Percentiles rank a stretch among this genome's conserved stretches.
These are phyloP conservation scores for Aradophagus sp. DNA, from an alignment of 1,140 invertebrate species.

Conservation along the genomic window DNA sequence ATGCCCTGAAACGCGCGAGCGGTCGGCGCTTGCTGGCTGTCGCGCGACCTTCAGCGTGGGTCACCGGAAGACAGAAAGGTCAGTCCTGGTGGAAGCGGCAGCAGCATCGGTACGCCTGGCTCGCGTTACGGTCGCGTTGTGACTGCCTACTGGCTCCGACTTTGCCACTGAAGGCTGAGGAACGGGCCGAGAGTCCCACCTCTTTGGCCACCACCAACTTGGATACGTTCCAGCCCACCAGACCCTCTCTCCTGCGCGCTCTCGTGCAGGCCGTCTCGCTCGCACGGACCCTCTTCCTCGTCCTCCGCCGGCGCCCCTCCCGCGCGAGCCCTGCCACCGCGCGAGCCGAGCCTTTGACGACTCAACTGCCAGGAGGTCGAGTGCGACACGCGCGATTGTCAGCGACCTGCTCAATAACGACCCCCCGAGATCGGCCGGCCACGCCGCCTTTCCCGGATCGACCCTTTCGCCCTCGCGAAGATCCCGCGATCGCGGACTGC, in stretches of 20 bases:
- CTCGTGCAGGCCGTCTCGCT: too few species aligned
- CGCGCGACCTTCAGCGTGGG: slow-evolving; percentile 43
- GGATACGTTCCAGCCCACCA: slow-evolving; percentile 73
- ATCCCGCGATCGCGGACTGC: too few species aligned
- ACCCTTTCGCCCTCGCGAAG: neutral
- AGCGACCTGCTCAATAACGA: slow-evolving; percentile 53
- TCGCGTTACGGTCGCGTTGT: slow-evolving; percentile 72
- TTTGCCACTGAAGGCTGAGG: slow-evolving; percentile 69
- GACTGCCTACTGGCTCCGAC: slow-evolving; percentile 70
- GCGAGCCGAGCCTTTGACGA: slow-evolving; percentile 27
- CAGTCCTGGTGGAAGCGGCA: slow-evolving; percentile 51
- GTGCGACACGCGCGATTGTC: slow-evolving; percentile 46
- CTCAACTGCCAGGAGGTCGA: slow-evolving; percentile 25
- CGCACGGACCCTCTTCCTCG: too few species aligned
- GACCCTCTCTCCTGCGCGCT: slow-evolving; percentile 65
- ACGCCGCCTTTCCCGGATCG: neutral
- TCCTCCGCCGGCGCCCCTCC: slow-evolving; percentile 22
- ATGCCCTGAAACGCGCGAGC: neutral
- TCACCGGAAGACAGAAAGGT: slow-evolving; percentile 54
- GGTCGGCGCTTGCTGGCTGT: slow-evolving; percentile 37
- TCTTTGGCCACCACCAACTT: slow-evolving; percentile 73
- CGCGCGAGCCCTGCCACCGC: slow-evolving; percentile 5
- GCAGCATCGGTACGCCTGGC: slow-evolving; percentile 60
- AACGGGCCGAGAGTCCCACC: slow-evolving; percentile 71
- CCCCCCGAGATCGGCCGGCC: too few species aligned